Conservation (phyloP, 2,797 vertebrate genomes). For the Spondyliosoma cantharus region DNA sequence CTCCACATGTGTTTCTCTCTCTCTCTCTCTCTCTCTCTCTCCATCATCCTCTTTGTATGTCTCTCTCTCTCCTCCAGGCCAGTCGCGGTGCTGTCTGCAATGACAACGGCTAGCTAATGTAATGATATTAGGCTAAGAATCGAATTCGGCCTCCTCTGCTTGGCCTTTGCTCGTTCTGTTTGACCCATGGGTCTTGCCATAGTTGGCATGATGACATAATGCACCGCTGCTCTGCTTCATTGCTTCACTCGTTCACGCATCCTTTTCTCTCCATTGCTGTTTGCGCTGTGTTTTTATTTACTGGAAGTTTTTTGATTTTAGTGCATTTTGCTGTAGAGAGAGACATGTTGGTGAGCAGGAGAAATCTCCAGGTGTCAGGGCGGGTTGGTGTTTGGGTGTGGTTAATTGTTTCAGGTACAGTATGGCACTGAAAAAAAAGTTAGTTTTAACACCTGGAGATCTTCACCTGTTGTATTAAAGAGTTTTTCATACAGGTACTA, state of each 20-base stretch:
- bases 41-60: slow-evolving; percentile 55
- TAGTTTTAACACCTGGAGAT: slow-evolving; percentile 57
- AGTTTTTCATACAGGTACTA: slow-evolving; percentile 26
- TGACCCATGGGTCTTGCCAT: slow-evolving; percentile 62
- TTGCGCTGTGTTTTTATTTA: slow-evolving; percentile 61
- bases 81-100: slow-evolving; percentile 68
- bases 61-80: slow-evolving; percentile 76
- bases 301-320: slow-evolving; percentile 13
- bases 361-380: slow-evolving; percentile 60
- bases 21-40: slow-evolving; percentile 48
- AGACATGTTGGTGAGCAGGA: slow-evolving; percentile 13
- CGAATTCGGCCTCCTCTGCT: slow-evolving; percentile 67
- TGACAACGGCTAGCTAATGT: slow-evolving; percentile 79
- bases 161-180: slow-evolving; percentile 70
- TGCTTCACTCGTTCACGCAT: slow-evolving; percentile 58
- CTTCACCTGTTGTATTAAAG: slow-evolving; percentile 42
- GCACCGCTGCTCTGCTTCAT: slow-evolving; percentile 70
- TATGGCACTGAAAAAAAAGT: not conserved
- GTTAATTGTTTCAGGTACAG: slow-evolving; percentile 19
- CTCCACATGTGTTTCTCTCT: slow-evolving; percentile 50
- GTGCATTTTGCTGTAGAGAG: slow-evolving; percentile 69
- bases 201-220: slow-evolving; percentile 67
- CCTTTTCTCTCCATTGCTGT: slow-evolving; percentile 63
- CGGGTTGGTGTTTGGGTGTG: not conserved
- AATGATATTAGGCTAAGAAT: slow-evolving; percentile 72